Evolutionary conservation across 2,797 vertebrate species (phyloP), one percentile per base, ranked within the genome.

Genomic region (Pseudomugil gertrudae): DNA sequence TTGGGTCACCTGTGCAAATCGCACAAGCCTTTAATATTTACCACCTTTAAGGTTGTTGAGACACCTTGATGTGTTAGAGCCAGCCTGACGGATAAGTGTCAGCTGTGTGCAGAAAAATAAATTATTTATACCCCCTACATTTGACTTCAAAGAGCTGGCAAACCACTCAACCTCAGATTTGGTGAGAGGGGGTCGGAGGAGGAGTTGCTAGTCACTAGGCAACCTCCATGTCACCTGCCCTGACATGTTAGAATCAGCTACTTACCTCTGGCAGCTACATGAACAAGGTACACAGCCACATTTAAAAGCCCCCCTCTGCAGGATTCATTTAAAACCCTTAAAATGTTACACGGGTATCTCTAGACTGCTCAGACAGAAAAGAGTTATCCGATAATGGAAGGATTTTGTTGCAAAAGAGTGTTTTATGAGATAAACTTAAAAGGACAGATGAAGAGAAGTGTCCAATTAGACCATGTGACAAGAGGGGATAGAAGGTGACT

Each of bases 131-230:
- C 85, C 74, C 83, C 79, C 80, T 79, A 54, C 81, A 80, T 85
- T 87, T 84, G 74, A 90, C 93, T 93, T 94, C 90, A 93, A 93
- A 93, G 89, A 80, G 73, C 84, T 84, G 84, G 86, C 84, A 92
- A 87, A 85, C 81, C 80, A 89, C 89, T 89, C 88, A 90, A 88
- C 76, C 82, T 64, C 80, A 84, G 81, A 85, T 85, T 89, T 88
- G 27, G 58, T 66, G 64, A 45, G 50, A 56, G 66, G 64, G 79
- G 62, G 74, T 78, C 47, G 5, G 48, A 63, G 71, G 79, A 71
- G 86, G 82, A 78, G 82, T 61, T 62, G 56, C 72, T 60, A 64
- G 89, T 92, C 85, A 84, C 89, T 84, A 88, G 74, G 90, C 88
- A 92, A 92, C 90, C 78, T 76, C 45, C 35, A 72, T 83, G 81